Evolutionary conservation across 2,113 vertebrate genomes (phyloP), one percentile per base, ranked within the genome.

Genomic region (Capreolus pygargus): DNA sequence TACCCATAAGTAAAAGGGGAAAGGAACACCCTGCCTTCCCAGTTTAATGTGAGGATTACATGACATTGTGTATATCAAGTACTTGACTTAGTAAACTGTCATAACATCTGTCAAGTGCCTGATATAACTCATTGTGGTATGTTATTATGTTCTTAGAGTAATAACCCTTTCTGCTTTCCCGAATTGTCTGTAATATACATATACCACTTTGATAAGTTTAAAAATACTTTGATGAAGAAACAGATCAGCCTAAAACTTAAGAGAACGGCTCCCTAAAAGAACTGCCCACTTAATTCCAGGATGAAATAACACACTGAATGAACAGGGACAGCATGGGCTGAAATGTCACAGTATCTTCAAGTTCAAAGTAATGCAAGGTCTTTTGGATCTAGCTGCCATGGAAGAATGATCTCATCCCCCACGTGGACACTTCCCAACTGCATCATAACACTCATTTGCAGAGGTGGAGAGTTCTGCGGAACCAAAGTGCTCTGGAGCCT

Each of bases 361-460:
- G 50, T 83, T 96, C 92, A 97, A 96, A 95, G 76, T 82, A 67
- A 89, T 16, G 16, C 1, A 16, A 36, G 43, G 57, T 94, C 84
- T 70, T 82, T 54, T 47, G 55, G 94, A 47, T 74, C 6, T 39
- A 55, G 79, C 89, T 92, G 92, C 91, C 60, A 74, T 7, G 94
- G 96, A 97, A 97, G 97, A 98, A 97, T 95, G 39, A 93, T 36
- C 60, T 84, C 0, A 2, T n/a, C 50, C 57, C 89, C 55, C 76
- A 55, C 8, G 36, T 33, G 58, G 17, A 84, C 70, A 87, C 81
- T 57, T 95, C 93, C 92, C 86, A 79, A 43, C 47, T 58, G 79
- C 33, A 95, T 58, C 57, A 57, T 57, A 89, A 64, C 86, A 67
- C 27, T 88, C 21, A 39, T 17, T 50, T 95, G 25, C 78, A 89